Conservation (phyloP, 2,797 vertebrate genomes). For the Arctocebus calabarensis region DNA sequence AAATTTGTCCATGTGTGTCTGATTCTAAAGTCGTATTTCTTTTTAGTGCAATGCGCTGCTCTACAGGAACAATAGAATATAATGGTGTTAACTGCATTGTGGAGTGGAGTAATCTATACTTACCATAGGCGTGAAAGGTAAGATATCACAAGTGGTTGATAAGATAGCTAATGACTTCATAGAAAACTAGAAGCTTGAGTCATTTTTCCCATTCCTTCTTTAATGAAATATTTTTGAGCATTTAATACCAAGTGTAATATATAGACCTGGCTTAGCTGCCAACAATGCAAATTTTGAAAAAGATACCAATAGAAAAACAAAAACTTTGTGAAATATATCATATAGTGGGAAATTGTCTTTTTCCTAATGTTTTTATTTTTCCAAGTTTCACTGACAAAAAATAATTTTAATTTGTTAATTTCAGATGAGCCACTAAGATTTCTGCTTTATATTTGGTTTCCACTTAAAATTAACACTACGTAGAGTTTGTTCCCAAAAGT, state of each 20-base stretch:
- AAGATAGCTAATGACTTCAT: conserved; percentile 15
- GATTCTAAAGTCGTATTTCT: conserved; percentile 8
- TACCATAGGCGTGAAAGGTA: neutral
- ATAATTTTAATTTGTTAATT: conserved; percentile 18
- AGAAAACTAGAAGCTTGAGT: neutral
- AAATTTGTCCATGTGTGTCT: neutral
- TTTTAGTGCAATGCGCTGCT: neutral
- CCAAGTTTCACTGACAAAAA: neutral
- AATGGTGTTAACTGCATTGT: neutral
- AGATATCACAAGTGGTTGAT: neutral
- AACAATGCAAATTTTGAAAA: neutral
- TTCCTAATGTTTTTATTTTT: conserved; percentile 48
- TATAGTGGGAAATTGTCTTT: neutral
- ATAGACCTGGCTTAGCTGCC: neutral
- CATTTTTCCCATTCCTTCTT: conserved; percentile 42
- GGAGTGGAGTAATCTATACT: neutral
- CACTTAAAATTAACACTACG: conserved; percentile 5
- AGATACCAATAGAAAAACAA: neutral
- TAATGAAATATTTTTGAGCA: conserved; percentile 38
- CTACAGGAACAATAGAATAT: neutral
- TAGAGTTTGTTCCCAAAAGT: conserved; percentile 18
- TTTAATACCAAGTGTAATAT: neutral
- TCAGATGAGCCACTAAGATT: neutral
- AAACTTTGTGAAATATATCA: conserved; percentile 34
- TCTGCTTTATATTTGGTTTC: conserved; percentile 39